Conservation (phyloP, 2,888 invertebrate species). For the Exocentrus adspersus region DNA sequence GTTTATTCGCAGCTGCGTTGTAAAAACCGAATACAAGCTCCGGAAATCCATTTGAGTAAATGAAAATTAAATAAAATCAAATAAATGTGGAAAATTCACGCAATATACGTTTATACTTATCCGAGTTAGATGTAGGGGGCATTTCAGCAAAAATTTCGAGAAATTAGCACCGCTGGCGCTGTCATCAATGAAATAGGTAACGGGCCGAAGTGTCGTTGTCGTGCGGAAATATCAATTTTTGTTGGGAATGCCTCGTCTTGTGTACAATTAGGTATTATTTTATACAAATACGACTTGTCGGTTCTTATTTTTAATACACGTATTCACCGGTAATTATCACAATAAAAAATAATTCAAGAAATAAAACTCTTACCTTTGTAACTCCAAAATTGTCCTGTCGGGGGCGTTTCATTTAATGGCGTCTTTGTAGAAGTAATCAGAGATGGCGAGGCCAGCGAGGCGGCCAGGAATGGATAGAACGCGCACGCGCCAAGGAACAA, state of each 20-base stretch:
- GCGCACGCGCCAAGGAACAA: no score
- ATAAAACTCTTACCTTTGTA: slow-evolving; percentile 58
- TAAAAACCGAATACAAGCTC: slow-evolving; percentile 44
- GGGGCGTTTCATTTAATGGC: slow-evolving; percentile 69
- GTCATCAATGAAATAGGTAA: slow-evolving; percentile 69
- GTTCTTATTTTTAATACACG: not conserved
- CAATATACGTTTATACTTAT: slow-evolving; percentile 53
- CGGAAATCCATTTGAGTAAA: slow-evolving; percentile 2
- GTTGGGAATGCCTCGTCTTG: slow-evolving; percentile 21
- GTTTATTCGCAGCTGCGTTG: slow-evolving; percentile 45
- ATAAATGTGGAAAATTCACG: slow-evolving; percentile 26
- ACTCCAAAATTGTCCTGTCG: slow-evolving; percentile 68
- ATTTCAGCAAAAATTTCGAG: slow-evolving; percentile 73
- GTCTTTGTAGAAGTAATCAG: slow-evolving; percentile 61
- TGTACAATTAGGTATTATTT: slow-evolving; percentile 6
- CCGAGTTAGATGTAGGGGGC: slow-evolving; percentile 68
- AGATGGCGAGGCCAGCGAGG: slow-evolving; percentile 65
- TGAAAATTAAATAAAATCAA: slow-evolving; percentile 20
- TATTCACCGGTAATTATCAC: not conserved
- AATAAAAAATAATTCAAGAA: slow-evolving; percentile 23
- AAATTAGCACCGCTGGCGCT: slow-evolving; percentile 77
- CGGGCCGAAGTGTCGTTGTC: slow-evolving; percentile 55
- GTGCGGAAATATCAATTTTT: slow-evolving; percentile 38
- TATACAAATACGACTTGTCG: slow-evolving; percentile 5
- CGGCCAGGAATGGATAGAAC: not conserved